A percentile compares a stretch with the other conserved stretches of the same genome.
Evolutionary conservation across 2,888 invertebrate genomes (phyloP).

Genomic region (Resseliella maxima): DNA sequence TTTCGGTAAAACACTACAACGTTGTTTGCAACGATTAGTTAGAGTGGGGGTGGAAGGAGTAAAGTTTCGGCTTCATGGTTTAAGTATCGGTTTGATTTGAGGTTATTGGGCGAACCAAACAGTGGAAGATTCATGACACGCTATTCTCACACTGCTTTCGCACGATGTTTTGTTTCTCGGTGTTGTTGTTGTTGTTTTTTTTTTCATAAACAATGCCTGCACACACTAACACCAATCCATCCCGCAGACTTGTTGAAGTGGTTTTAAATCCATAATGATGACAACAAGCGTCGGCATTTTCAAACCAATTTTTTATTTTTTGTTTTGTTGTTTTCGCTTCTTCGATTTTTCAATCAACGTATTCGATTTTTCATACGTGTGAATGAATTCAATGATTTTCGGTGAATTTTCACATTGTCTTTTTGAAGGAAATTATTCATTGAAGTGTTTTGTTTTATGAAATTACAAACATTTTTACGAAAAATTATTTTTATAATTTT

Average conservation of each 20-base stretch:
- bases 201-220: conserved; percentile 1
- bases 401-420: too few species aligned
- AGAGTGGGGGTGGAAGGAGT: conserved; percentile 50
- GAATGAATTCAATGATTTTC: not conserved
- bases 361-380: not conserved
- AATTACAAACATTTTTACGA: too few species aligned
- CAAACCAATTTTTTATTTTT: not conserved
- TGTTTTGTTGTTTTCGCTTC: not conserved
- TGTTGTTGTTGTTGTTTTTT: not conserved
- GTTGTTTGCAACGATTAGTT: conserved; percentile 40
- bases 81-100: conserved; percentile 59
- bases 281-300: conserved; percentile 53
- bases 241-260: conserved; percentile 54
- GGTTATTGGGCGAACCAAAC: conserved; percentile 58
- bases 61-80: conserved; percentile 56
- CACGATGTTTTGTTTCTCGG: not conserved
- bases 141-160: not conserved
- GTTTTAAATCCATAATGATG: conserved; percentile 54
- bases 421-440: too few species aligned
- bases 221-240: not conserved
- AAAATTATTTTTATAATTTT: too few species aligned
- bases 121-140: conserved; percentile 57
- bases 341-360: not conserved
- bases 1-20: not conserved
- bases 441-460: too few species aligned